Percentiles rank a stretch among this genome's conserved stretches.
Conservation (phyloP, 2,888 invertebrate species). For the Sarcophaga subvicina region DNA sequence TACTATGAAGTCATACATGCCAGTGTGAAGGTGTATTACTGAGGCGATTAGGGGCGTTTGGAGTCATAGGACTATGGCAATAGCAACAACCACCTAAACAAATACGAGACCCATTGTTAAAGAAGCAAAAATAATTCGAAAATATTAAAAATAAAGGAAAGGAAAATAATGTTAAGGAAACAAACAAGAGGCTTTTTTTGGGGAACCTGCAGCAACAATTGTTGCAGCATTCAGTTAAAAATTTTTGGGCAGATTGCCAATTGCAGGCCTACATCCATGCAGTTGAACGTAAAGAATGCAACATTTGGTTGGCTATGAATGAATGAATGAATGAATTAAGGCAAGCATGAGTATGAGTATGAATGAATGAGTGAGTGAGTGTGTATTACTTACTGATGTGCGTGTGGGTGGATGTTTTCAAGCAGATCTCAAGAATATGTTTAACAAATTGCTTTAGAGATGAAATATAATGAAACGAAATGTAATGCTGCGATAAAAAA, state of each 20-base stretch:
- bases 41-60: neutral
- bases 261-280: constrained; percentile 39
- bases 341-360: constrained; percentile 21
- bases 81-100: neutral
- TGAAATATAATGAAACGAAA: no score
- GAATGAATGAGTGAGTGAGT: neutral
- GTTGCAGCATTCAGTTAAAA: constrained; percentile 53
- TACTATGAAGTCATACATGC: constrained; percentile 35
- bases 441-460: no score
- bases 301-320: constrained; percentile 20
- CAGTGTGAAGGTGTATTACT: constrained; percentile 6
- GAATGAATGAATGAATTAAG: constrained; percentile 16
- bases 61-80: neutral
- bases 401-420: no score
- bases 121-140: neutral
- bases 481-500: no score
- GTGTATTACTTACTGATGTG: no score
- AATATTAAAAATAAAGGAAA: neutral
- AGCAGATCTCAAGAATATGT: no score
- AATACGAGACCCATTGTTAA: constrained; percentile 55
- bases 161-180: constrained; percentile 44
- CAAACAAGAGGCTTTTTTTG: constrained; percentile 31
- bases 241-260: constrained; percentile 64
- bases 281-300: neutral
- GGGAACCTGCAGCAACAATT: constrained; percentile 59